phyloP scores from a whole-genome alignment of 2,113 vertebrate genomes.

The Dipodomys ordii region DNA sequence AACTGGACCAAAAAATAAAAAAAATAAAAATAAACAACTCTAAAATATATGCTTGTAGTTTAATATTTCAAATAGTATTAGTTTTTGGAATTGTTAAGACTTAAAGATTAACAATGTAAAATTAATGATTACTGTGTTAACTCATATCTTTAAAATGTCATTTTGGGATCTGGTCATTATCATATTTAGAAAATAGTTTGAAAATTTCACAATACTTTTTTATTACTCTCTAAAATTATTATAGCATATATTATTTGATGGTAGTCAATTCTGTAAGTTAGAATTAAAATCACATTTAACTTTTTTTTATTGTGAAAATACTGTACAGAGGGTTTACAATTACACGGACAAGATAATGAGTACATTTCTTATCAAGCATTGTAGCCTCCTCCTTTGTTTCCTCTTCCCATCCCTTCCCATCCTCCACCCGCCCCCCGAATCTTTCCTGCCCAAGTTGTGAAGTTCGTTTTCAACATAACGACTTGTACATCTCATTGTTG shows the following conservation, averaged over 20 bases:
- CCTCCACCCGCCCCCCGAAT: too few species aligned
- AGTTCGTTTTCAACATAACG: too few species aligned
- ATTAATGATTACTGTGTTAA: not conserved
- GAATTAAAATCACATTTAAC: not conserved
- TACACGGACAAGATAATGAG: too few species aligned
- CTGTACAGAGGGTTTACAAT: too few species aligned
- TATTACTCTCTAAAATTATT: constrained; percentile 13
- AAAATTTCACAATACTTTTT: not conserved
- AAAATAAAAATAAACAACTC: not conserved
- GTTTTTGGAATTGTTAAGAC: not conserved
- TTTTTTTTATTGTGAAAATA: too few species aligned
- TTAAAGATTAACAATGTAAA: not conserved
- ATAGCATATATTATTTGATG: not conserved
- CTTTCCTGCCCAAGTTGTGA: too few species aligned
- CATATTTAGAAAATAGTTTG: not conserved
- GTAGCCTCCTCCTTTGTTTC: too few species aligned
- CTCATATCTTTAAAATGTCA: not conserved
- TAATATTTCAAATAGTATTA: not conserved
- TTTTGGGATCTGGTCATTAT: not conserved
- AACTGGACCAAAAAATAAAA: too few species aligned
- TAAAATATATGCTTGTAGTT: not conserved
- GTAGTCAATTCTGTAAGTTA: not conserved
- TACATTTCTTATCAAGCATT: too few species aligned
- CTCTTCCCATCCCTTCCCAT: too few species aligned
- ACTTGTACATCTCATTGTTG: too few species aligned